Conservation (phyloP, 2,113 vertebrate species). For the Sceloporus tristichus region DNA sequence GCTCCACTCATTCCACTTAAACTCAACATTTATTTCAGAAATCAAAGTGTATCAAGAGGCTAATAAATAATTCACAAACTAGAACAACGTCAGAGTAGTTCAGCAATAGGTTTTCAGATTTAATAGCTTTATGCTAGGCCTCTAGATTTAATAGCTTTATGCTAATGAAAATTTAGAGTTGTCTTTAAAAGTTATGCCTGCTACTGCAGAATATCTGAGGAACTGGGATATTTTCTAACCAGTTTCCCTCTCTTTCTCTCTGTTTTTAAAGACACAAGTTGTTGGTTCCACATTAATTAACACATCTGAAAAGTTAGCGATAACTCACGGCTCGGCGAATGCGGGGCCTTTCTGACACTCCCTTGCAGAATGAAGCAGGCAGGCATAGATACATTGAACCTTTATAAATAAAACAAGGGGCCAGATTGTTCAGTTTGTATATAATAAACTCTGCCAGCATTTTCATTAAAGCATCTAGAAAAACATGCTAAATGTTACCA, state of each 20-base stretch:
- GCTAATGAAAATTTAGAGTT: conserved; percentile 68
- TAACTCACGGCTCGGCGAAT: conserved; percentile 91
- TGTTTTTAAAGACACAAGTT: conserved; percentile 80
- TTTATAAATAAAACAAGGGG: conserved; percentile 93
- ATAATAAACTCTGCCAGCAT: conserved; percentile 86
- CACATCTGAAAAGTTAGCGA: conserved; percentile 89
- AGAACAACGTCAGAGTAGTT: conserved; percentile 79
- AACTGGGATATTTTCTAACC: conserved; percentile 40
- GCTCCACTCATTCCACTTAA: conserved; percentile 60
- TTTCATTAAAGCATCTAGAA: conserved; percentile 87
- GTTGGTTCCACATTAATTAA: conserved; percentile 88
- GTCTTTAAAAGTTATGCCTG: conserved; percentile 77
- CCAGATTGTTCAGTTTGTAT: conserved; percentile 91
- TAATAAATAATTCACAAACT: conserved; percentile 55
- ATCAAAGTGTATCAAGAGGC: conserved; percentile 45
- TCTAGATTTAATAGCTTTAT: conserved; percentile 60
- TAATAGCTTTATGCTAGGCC: conserved; percentile 56
- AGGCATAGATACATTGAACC: conserved; percentile 92
- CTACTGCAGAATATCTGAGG: conserved; percentile 74
- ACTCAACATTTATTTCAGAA: conserved; percentile 59
- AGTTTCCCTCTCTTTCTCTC: conserved; percentile 57
- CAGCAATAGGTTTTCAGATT: conserved; percentile 83
- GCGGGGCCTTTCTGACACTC: conserved; percentile 90
- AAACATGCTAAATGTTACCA: conserved; percentile 82
- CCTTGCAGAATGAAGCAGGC: conserved; percentile 90